These are phyloP conservation scores for Delichon dasypus DNA, from an alignment of 2,797 vertebrate species.

Conservation along the genomic window DNA sequence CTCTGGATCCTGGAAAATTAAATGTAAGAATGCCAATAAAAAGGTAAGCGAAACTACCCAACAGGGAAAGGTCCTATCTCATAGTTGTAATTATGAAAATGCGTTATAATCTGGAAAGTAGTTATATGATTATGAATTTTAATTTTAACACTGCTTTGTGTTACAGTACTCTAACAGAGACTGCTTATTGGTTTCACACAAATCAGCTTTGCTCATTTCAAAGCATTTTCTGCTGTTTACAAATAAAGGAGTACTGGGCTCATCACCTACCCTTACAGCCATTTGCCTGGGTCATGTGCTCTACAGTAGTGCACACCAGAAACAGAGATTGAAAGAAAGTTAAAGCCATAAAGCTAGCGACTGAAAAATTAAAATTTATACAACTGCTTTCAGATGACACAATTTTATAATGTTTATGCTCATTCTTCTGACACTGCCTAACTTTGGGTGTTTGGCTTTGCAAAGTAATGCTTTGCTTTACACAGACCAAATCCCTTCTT, in stretches of 20 bases:
- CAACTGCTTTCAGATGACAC: background rate
- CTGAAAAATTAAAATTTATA: background rate
- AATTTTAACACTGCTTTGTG: conserved; percentile 24
- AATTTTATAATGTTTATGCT: rapidly evolving
- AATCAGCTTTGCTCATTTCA: conserved; percentile 16
- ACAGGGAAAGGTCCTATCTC: conserved; percentile 33
- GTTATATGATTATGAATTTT: conserved; percentile 45
- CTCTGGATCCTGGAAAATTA: conserved; percentile 57
- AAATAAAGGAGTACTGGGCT: background rate
- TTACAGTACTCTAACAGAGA: conserved; percentile 21
- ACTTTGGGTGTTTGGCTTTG: background rate
- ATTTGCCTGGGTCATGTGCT: background rate
- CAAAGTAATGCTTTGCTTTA: background rate
- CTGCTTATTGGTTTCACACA: conserved; percentile 5
- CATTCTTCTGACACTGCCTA: background rate
- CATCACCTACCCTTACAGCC: background rate
- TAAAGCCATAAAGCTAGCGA: background rate
- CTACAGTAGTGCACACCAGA: background rate
- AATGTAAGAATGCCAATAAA: conserved; percentile 56
- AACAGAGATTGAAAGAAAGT: background rate
- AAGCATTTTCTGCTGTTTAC: background rate
- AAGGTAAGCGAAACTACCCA: conserved; percentile 39
- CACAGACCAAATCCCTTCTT: background rate
- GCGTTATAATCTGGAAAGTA: conserved; percentile 14
- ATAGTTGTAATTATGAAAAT: conserved; percentile 32